Percentiles rank a stretch among this genome's conserved stretches.
Conservation (phyloP, 1,140 invertebrate genomes). For the Chironomus striatipennis region DNA sequence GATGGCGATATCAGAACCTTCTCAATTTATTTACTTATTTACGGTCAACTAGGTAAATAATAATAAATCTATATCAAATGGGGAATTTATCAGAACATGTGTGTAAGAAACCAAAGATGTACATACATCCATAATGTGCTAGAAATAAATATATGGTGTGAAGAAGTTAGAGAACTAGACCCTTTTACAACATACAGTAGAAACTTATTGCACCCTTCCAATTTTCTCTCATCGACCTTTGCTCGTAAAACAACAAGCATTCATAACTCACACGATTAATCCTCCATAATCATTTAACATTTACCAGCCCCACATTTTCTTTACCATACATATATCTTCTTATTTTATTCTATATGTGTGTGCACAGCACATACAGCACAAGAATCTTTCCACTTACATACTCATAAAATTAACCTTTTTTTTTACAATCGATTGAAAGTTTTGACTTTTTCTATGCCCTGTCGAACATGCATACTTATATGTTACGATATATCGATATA, state of each 20-base stretch:
- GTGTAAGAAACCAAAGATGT: no score
- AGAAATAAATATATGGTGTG: no score
- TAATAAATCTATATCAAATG: slow-evolving; percentile 3
- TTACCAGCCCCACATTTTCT: background rate
- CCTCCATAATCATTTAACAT: background rate
- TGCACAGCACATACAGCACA: background rate
- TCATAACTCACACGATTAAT: slow-evolving; percentile 13
- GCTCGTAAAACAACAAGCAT: slow-evolving; percentile 1
- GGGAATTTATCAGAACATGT: background rate
- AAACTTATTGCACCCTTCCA: slow-evolving; percentile 6
- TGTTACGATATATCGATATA: background rate
- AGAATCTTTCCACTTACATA: slow-evolving; percentile 6
- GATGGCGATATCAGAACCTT: no score
- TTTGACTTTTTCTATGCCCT: background rate
- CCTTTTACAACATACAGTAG: background rate
- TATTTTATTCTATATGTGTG: background rate
- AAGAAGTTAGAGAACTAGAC: no score
- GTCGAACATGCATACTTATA: background rate
- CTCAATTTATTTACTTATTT: background rate
- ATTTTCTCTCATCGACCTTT: background rate
- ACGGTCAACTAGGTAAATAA: slow-evolving; percentile 12
- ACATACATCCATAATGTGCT: no score
- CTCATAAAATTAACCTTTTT: slow-evolving; percentile 6
- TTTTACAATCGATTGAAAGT: slow-evolving; percentile 5
- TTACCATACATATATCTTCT: background rate